A percentile compares a stretch with the other conserved stretches of the same genome.
Evolutionary conservation across 2,888 invertebrate genomes (phyloP).

Genomic region (Podotricha telesiphe): DNA sequence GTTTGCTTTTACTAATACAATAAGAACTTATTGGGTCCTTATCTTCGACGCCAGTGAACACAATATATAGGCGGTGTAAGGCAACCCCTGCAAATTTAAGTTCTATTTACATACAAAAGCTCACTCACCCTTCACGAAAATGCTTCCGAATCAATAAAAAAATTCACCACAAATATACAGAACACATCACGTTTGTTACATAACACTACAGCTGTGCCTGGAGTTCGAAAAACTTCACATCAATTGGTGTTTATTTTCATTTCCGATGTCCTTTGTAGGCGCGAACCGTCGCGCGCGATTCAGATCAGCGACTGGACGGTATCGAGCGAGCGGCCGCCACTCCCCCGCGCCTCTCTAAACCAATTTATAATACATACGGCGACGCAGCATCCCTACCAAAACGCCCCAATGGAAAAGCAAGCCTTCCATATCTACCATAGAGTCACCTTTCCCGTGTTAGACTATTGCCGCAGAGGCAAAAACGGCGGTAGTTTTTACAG

Average conservation of each 20-base stretch:
- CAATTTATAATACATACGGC: constrained; percentile 84
- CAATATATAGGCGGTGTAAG: constrained; percentile 23
- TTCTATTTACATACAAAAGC: constrained; percentile 43
- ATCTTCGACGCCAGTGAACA: constrained; percentile 8
- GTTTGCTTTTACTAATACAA: constrained; percentile 15
- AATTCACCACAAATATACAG: constrained; percentile 46
- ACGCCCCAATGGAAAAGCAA: constrained; percentile 50
- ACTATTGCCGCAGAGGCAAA: constrained; percentile 78
- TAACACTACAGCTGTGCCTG: constrained; percentile 48
- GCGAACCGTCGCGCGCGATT: constrained; percentile 57
- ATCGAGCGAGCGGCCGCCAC: constrained; percentile 74
- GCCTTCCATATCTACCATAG: constrained; percentile 48
- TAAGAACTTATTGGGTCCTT: neutral
- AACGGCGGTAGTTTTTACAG: constrained; percentile 75
- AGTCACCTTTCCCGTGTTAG: constrained; percentile 48
- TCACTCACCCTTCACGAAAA: constrained; percentile 49
- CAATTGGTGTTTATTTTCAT: constrained; percentile 51
- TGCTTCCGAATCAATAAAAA: constrained; percentile 44
- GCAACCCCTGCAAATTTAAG: constrained; percentile 36
- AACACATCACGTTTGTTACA: constrained; percentile 44
- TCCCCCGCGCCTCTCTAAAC: constrained; percentile 79
- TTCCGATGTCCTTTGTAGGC: constrained; percentile 45
- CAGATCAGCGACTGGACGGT: constrained; percentile 73
- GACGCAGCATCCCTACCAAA: constrained; percentile 78
- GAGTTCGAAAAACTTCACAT: constrained; percentile 45